Base-by-base conservation (phyloP, 2,113 vertebrate genomes). In the Podarcis raffonei region DNA sequence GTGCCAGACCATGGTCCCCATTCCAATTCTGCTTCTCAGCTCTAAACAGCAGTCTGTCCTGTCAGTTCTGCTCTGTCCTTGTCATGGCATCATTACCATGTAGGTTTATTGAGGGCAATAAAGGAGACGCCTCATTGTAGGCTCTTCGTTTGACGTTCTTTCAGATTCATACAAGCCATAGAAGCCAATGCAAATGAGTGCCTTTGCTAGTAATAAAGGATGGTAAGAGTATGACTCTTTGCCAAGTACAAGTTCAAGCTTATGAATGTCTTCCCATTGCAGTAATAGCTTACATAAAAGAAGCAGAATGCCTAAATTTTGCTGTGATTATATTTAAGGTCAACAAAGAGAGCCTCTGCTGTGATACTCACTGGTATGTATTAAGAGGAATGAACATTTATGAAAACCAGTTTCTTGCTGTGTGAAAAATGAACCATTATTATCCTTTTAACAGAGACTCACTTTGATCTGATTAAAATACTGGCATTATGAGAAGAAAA, bases 251-350 rank as follows among this genome's bases (percentile, higher is more conserved):
- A 48, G 11, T 25, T 59, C 13, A 37, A 72, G 66, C 37, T 13
- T 30, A 32, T 35, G 22, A 57, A 80, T 78, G 6, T 25, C 25
- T 65, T 30, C 11, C 22, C 53, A 59, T 39, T 94, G 69, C 87
- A 72, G 69, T 86, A 90, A 84, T 89, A 92, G 82, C 0, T 5
- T 8, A 35, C 91, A 16, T 30, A 1, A 3, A 42, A 65, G 57
- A 75, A 78, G 79, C 88, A 93, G 93, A 72, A 81, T 75, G 65
- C 30, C 3, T 71, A 3, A 22, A 94, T 90, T 65, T 42, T 48
- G 71, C 86, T 68, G 12, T 92, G 92, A 95, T 96, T 96, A 95
- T 84, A 95, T 84, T 35, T 32, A 57, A n/a, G 76, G 91, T 94
- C 94, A 95, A 91, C 89, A 83, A 30, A 1, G 2, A 1, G 39